A percentile compares a stretch with the other conserved stretches of the same genome.
phyloP scores from a whole-genome alignment of 2,113 vertebrate species.

The Symphodus melops region DNA sequence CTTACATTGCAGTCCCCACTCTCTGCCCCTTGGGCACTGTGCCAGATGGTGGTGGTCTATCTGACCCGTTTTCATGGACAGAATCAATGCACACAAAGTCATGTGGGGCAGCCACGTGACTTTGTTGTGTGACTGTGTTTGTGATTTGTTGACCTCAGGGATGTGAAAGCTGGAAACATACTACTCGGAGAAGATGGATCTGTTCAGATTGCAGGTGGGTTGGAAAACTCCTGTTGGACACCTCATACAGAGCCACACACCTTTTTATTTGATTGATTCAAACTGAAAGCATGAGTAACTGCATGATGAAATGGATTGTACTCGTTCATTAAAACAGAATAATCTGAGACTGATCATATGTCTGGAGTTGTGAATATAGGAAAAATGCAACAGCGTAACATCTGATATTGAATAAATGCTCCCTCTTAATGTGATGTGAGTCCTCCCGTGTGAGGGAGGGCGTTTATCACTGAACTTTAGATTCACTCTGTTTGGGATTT shows the following conservation, averaged over 20 bases:
- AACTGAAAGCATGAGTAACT: background rate
- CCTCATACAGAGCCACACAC: background rate
- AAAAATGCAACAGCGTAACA: background rate
- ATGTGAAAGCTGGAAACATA: slow-evolving; percentile 99
- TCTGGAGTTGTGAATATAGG: background rate
- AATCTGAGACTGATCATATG: no score
- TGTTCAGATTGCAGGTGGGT: slow-evolving; percentile 98
- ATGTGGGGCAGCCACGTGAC: no score
- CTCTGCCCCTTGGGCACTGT: slow-evolving; percentile 47
- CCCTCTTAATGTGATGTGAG: background rate
- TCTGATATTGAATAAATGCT: background rate
- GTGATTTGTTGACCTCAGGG: slow-evolving; percentile 84
- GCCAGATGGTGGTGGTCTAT: slow-evolving; percentile 52
- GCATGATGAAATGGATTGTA: background rate
- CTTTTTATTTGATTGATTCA: background rate
- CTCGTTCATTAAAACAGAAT: no score
- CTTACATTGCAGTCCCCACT: background rate
- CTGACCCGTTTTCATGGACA: slow-evolving; percentile 28
- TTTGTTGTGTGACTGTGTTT: slow-evolving; percentile 59
- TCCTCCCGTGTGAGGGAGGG: background rate
- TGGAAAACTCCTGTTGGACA: background rate
- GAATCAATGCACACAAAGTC: slow-evolving; percentile 75
- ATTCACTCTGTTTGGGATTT: background rate
- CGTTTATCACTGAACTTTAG: background rate
- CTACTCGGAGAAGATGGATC: slow-evolving; percentile 98